A percentile compares a stretch with the other conserved stretches of the same genome.
These are phyloP conservation scores for Epinephelus fuscoguttatus DNA, from an alignment of 2,113 vertebrate genomes.

Conservation along the genomic window DNA sequence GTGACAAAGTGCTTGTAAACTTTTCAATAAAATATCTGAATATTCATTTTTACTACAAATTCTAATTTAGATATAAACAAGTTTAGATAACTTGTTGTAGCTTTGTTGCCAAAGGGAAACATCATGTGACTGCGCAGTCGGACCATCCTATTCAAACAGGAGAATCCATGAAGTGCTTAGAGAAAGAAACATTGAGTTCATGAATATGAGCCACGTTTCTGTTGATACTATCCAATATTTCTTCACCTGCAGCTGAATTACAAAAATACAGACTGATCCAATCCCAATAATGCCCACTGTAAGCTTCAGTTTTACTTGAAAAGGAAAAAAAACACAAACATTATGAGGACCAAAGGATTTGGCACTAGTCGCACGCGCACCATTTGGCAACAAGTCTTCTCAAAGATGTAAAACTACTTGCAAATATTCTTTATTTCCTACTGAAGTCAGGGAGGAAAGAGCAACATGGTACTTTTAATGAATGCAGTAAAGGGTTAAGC, in stretches of 20 bases:
- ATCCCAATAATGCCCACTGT: slow-evolving; percentile 10
- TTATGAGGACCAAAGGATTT: neutral
- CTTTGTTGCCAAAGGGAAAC: slow-evolving; percentile 34
- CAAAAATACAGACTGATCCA: neutral
- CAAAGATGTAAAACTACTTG: slow-evolving; percentile 31
- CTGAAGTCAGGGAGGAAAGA: slow-evolving; percentile 1
- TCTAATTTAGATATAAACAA: slow-evolving; percentile 8
- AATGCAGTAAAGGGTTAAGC: slow-evolving; percentile 68
- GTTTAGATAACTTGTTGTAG: neutral
- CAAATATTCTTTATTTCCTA: slow-evolving; percentile 29
- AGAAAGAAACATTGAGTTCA: neutral
- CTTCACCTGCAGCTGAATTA: neutral
- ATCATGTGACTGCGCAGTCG: neutral
- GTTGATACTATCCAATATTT: neutral
- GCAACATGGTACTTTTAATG: neutral
- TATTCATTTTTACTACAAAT: neutral
- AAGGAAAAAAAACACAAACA: neutral
- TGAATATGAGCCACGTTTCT: neutral
- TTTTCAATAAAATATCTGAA: neutral
- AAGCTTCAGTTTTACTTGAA: slow-evolving; percentile 9
- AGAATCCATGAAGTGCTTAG: neutral
- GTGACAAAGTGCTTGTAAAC: neutral
- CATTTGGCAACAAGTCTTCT: slow-evolving; percentile 44
- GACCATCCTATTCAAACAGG: neutral
- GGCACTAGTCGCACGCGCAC: neutral